These are phyloP conservation scores for Sinelater perroti DNA, from an alignment of 2,888 invertebrate genomes.

Conservation along the genomic window DNA sequence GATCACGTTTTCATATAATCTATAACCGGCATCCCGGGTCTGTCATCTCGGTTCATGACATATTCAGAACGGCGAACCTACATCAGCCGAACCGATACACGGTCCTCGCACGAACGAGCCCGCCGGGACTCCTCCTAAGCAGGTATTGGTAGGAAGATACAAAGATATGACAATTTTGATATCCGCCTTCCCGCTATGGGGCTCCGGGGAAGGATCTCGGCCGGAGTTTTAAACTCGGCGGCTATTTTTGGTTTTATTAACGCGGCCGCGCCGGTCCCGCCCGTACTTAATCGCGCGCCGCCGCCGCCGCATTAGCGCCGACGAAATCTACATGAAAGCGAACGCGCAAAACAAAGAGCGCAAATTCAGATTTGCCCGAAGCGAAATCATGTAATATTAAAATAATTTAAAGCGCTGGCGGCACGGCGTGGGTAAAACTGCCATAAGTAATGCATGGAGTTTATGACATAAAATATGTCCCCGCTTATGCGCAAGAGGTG, in stretches of 20 bases:
- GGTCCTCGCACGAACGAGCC: conserved; percentile 41
- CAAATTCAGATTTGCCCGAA: conserved; percentile 55
- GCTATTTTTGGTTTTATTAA: conserved; percentile 32
- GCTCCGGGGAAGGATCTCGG: conserved; percentile 40
- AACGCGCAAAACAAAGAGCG: conserved; percentile 45
- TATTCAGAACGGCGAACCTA: conserved; percentile 55
- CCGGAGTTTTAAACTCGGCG: conserved; percentile 33
- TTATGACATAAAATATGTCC: conserved; percentile 51
- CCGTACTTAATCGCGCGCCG: not conserved
- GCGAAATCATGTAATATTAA: conserved; percentile 59
- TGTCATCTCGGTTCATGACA: conserved; percentile 55
- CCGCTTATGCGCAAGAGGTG: conserved; percentile 42
- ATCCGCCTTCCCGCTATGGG: conserved; percentile 38
- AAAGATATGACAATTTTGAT: conserved; percentile 46
- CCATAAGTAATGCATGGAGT: conserved; percentile 50
- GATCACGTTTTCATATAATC: conserved; percentile 42
- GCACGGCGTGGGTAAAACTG: conserved; percentile 42
- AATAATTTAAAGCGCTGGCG: conserved; percentile 57
- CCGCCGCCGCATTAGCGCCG: conserved; percentile 10
- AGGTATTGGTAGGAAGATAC: conserved; percentile 39
- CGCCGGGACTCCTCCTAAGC: conserved; percentile 34
- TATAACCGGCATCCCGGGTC: conserved; percentile 45
- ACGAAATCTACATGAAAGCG: conserved; percentile 36
- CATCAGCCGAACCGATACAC: conserved; percentile 47
- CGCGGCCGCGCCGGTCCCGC: not conserved